Evolutionary conservation across 2,113 vertebrate species (phyloP), one percentile per base, ranked within the genome.

Genomic region (Chiloscyllium plagiosum): DNA sequence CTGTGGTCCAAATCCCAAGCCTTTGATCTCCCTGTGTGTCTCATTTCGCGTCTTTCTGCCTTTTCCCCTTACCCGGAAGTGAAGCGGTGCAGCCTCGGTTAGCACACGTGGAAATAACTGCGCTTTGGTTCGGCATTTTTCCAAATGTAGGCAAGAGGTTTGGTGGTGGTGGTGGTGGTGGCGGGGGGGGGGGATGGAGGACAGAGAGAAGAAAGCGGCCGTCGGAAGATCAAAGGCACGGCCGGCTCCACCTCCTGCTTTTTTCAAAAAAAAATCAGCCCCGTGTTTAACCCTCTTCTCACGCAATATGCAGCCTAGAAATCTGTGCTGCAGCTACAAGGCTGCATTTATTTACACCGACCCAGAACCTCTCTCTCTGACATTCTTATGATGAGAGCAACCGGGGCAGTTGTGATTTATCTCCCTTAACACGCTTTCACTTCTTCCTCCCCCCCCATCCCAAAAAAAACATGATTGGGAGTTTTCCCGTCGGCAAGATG

Each of bases 11-110:
- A 66, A 70, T 68, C 66, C 7, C 33, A 70, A 26, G 2, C 80
- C 66, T 17, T 96, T 96, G 85, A 56, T 78, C 96, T 47, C 20
- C 76, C 95, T 89, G 70, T 97, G 83, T 96, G 80, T 95, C 90
- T 98, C 98, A 98, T 97, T 98, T 99, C 99, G 99, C 98, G 99
- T 99, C 98, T 99, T 98, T 97, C 97, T 97, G 96, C 98, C 97
- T 98, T n/a, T n/a, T 98, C 98, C 98, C 98, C 97, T 98, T 99
- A 99, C 98, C 98, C 99, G 98, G 99, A 99, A 99, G 98, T 99
- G 98, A 98, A 98, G 98, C 98, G 98, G 97, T 96, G 96, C 97
- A 97, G 97, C 97, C 98, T 99, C 98, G 99, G 98, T 98, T 99
- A 99, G 98, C 98, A 98, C 98, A 99, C 98, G 98, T 99, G 99